These are phyloP conservation scores for Prietella phreatophila DNA, from an alignment of 2,113 vertebrate genomes.

Conservation along the genomic window DNA sequence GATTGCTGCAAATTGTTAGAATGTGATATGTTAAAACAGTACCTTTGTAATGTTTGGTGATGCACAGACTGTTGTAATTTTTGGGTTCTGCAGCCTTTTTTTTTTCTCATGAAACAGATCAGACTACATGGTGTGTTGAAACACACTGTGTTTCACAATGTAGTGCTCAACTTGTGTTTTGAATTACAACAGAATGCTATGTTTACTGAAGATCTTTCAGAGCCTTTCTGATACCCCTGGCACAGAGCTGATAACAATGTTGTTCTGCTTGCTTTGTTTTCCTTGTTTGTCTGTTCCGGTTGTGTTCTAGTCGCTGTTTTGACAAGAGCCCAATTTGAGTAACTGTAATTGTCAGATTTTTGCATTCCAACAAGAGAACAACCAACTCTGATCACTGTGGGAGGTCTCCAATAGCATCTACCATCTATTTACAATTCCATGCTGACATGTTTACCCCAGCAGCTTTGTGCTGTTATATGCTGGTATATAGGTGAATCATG, in stretches of 20 bases:
- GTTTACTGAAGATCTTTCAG: conserved; percentile 13
- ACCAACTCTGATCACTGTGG: not conserved
- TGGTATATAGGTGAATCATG: not conserved
- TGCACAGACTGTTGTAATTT: not conserved
- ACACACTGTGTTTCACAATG: not conserved
- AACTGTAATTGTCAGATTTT: not conserved
- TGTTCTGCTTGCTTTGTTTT: not conserved
- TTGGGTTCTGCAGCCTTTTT: not conserved
- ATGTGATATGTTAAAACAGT: not conserved
- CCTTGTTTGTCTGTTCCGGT: not conserved
- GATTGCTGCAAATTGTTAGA: not conserved
- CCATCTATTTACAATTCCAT: not conserved
- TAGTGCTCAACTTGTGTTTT: conserved; percentile 1
- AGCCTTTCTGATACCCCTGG: conserved; percentile 9
- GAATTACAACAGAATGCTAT: conserved; percentile 11
- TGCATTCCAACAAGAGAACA: not conserved
- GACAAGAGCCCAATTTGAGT: not conserved
- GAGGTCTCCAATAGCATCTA: not conserved
- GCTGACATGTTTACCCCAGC: not conserved
- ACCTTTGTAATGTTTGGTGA: not conserved
- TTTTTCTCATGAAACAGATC: not conserved
- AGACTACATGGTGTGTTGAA: not conserved
- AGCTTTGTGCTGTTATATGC: not conserved
- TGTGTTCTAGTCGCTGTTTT: conserved; percentile 1
- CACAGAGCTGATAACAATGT: not conserved